Base-by-base conservation (phyloP, 2,113 vertebrate species). In the Arizona elegans region DNA sequence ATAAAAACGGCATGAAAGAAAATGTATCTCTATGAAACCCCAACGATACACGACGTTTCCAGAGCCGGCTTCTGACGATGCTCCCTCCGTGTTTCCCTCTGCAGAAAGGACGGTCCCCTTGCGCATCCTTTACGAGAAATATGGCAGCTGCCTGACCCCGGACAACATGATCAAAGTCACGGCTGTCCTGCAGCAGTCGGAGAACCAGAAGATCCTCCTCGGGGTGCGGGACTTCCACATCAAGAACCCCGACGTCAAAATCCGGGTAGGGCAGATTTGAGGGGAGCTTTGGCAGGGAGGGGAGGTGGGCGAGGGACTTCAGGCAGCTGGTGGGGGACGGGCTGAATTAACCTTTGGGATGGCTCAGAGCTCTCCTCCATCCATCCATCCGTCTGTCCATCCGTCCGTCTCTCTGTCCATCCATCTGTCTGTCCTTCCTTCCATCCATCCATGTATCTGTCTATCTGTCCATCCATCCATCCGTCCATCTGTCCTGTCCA, bases 81-180 rank as follows among this genome's bases (percentile, higher is more conserved):
- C 26, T 1, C 65, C 17, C 3, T 8, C 38, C 87, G 6, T 50
- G 47, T 23, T 24, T 3, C 70, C 62, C 75, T 58, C 56, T 53
- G 2, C 96, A 99, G 99, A 98, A 95, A 97, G 97, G 12, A 91
- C 91, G 0, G 96, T 99, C 19, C 98, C 98, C 2, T 95, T 99
- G 15, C 96, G 96, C 85, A 93, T 99, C 88, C 98, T 98, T 94
- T 99, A 99, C 0, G 97, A 98, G 47, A 97, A 98, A 54, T 99
- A 99, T 0, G 43, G 96, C 0, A 89, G 94, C 56, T 96, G 53
- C 90, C 95, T 99, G 93, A 99, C 98, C 0, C 97, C 98, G 62
- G 98, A 99, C 89, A 99, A 98, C 96, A 86, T 99, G 87, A 98
- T 99, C 97, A 98, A 98, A 90, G 97, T 99, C 96, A 97, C 97